Evolutionary conservation across 1,140 invertebrate genomes (phyloP), one percentile per base, ranked within the genome.

Genomic region (Calephelis nemesis): DNA sequence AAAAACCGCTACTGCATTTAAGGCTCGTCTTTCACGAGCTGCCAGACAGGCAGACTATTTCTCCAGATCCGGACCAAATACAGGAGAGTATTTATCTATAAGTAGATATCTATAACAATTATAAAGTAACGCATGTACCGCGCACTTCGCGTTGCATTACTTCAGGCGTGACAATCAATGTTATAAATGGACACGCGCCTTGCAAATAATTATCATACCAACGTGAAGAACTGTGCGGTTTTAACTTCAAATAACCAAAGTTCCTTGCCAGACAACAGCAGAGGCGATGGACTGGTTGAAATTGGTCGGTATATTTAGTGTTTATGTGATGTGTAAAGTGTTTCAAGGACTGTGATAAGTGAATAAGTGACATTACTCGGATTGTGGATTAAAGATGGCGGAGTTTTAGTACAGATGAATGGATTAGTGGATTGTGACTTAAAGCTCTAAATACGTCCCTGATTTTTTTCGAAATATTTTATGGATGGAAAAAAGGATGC

Each of bases 161-260:
- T 84, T 91, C 86, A 90, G 83, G 79, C 87, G 86, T 91, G 82
- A 91, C 89, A 88, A 84, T 87, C 81, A 90, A 91, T 91, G 88
- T 91, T 91, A 91, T 91, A 91, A 89, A 91, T 88, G 79, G 74
- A 77, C 81, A 83, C 69, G 79, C 83, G 73, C 81, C 75, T 67
- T 74, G 78, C 75, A 69, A 72, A 73, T 74, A 82, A 86, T 87
- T 87, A 89, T 87, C 82, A 91, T 85, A 90, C 80, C 74, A 82
- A 77, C 74, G 77, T 75, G 77, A 80, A 87, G 78, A 74, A 77
- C 77, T 76, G 81, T 81, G 76, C 74, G 69, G 86, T 80, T 81
- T 82, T 75, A 66, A 81, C 85, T 75, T 69, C 79, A 72, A 73
- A 74, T 66, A 72, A 62, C 73, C 66, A 79, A 71, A 78, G 71